Percentiles rank a stretch among this genome's conserved stretches.
These are phyloP conservation scores for Penaeus monodon DNA, from an alignment of 2,888 invertebrate genomes.

Conservation along the genomic window DNA sequence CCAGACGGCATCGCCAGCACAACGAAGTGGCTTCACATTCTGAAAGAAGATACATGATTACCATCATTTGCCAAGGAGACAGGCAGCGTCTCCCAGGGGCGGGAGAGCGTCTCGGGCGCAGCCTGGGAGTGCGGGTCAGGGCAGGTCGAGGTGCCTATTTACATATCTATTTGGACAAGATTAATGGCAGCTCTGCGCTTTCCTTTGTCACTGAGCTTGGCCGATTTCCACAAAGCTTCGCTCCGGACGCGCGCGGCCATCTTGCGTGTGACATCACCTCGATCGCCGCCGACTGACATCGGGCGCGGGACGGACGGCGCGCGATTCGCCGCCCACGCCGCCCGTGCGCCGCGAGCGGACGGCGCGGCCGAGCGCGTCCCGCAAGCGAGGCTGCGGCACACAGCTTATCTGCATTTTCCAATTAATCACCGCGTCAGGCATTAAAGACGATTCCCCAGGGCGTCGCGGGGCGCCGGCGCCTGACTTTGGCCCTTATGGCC, in stretches of 20 bases:
- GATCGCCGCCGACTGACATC: not conserved
- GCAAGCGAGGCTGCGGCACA: not conserved
- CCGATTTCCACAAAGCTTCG: constrained; percentile 33
- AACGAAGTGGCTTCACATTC: too few species aligned
- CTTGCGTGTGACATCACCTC: too few species aligned
- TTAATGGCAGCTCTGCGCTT: constrained; percentile 37
- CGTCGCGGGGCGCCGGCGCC: not conserved
- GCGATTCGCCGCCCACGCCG: too few species aligned
- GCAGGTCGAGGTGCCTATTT: constrained; percentile 52
- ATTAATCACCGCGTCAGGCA: constrained; percentile 35
- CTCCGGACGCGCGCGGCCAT: not conserved
- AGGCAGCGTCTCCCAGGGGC: not conserved
- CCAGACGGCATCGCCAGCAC: too few species aligned
- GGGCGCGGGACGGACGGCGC: too few species aligned
- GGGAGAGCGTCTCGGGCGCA: not conserved
- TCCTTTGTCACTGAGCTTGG: constrained; percentile 6
- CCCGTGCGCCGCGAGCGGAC: too few species aligned
- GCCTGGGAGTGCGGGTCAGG: constrained; percentile 11
- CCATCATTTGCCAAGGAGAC: too few species aligned
- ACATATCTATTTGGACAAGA: constrained; percentile 61
- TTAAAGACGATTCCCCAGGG: constrained; percentile 25
- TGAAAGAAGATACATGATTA: too few species aligned
- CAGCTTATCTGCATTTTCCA: constrained; percentile 11
- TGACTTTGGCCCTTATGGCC: not conserved
- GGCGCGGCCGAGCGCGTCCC: not conserved